These are phyloP conservation scores for Drosophila recens DNA, from an alignment of 2,888 invertebrate genomes.

Conservation along the genomic window DNA sequence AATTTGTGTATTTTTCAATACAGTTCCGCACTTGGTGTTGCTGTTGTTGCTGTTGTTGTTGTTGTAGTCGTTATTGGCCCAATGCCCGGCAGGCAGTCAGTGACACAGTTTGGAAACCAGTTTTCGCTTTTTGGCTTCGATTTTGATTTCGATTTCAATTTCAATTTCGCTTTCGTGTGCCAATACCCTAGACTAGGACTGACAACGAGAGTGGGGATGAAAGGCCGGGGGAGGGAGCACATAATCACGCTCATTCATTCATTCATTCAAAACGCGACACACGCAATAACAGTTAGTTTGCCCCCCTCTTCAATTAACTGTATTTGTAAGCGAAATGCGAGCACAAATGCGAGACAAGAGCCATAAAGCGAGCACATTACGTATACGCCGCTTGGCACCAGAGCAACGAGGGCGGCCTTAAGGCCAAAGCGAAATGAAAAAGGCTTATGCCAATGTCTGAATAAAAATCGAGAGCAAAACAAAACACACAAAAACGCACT, in stretches of 20 bases:
- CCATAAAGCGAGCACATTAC: constrained; percentile 32
- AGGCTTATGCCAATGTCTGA: constrained; percentile 19
- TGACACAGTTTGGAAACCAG: constrained; percentile 78
- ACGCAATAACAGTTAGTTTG: constrained; percentile 31
- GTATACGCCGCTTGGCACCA: constrained; percentile 40
- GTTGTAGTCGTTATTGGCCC: constrained; percentile 29
- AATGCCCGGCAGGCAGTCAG: constrained; percentile 63
- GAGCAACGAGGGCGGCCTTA: constrained; percentile 54
- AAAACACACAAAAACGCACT: constrained; percentile 35
- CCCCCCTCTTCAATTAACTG: neutral
- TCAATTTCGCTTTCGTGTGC: constrained; percentile 52
- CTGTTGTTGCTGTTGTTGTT: constrained; percentile 25
- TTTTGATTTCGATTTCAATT: constrained; percentile 54
- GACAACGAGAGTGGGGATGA: too few relatives aligned
- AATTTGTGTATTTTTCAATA: constrained; percentile 42
- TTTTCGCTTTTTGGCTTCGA: constrained; percentile 52
- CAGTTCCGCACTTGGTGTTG: constrained; percentile 63
- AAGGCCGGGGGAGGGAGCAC: constrained; percentile 10
- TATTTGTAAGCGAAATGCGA: neutral
- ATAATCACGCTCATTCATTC: constrained; percentile 69
- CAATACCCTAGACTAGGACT: constrained; percentile 37
- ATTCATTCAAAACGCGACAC: constrained; percentile 51
- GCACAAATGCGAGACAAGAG: too few relatives aligned
- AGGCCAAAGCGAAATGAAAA: constrained; percentile 55
- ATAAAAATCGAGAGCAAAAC: constrained; percentile 26